Evolutionary conservation across 2,113 vertebrate species (phyloP).

Genomic region (Puma concolor): DNA sequence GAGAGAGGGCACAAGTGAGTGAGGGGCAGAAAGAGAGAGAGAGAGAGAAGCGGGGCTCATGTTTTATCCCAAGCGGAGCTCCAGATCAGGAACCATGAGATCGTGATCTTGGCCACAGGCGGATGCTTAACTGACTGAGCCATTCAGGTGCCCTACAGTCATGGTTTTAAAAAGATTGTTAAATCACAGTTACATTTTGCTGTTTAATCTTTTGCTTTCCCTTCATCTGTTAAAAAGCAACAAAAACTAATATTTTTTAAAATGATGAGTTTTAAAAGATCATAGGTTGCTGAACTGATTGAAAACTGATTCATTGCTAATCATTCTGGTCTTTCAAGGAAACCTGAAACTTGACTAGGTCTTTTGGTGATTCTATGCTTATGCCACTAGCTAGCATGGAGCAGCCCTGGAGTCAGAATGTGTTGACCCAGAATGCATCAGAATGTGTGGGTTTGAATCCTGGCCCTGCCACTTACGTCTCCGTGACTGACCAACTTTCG

Average conservation of each 20-base stretch:
- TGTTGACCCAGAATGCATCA: neutral
- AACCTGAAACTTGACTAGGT: neutral
- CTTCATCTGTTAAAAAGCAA: neutral
- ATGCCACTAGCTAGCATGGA: too few species aligned
- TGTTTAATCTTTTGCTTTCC: slow-evolving; percentile 24
- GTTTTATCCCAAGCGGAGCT: too few species aligned
- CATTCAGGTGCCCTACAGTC: neutral
- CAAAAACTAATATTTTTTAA: neutral
- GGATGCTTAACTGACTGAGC: too few species aligned
- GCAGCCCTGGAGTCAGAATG: neutral
- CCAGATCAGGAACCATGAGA: too few species aligned
- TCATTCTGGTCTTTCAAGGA: neutral
- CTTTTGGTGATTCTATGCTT: neutral
- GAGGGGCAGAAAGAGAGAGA: too few species aligned
- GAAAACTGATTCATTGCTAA: neutral
- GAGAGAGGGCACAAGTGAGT: too few species aligned
- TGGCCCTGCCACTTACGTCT: neutral
- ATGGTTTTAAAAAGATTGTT: neutral
- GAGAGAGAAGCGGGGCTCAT: too few species aligned
- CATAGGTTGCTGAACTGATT: neutral
- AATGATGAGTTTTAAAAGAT: neutral
- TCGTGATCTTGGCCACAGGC: too few species aligned
- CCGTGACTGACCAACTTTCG: neutral
- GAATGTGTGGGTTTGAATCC: neutral
- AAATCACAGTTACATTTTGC: neutral